Percentiles rank a stretch among this genome's conserved stretches.
Conservation (phyloP, 2,113 vertebrate genomes). For the Cinclus mexicanus region DNA sequence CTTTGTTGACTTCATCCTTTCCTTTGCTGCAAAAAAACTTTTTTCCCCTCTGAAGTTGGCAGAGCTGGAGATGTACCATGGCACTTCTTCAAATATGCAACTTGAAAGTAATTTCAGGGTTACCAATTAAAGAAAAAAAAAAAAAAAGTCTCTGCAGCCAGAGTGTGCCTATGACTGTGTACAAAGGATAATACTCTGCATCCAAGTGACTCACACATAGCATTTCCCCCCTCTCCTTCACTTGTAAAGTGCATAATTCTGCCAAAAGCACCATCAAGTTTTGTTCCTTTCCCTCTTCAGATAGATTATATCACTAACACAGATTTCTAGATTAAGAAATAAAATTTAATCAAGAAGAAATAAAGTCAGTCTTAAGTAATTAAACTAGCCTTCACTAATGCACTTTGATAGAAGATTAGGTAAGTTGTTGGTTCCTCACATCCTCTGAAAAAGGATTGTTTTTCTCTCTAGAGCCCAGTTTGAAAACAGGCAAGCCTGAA, state of each 20-base stretch:
- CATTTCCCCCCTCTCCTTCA: background rate
- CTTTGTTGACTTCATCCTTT: background rate
- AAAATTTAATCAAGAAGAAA: background rate
- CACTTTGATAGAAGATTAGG: background rate
- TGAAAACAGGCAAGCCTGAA: background rate
- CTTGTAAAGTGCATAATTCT: background rate
- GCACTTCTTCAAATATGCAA: background rate
- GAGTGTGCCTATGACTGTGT: background rate
- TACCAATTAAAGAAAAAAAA: background rate
- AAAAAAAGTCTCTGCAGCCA: background rate
- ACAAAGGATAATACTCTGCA: background rate
- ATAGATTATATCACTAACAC: background rate
- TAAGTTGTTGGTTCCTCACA: background rate
- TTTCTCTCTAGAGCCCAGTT: background rate
- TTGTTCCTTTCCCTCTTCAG: background rate
- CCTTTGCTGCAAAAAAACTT: background rate
- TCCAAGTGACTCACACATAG: background rate
- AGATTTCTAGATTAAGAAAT: background rate
- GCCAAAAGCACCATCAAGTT: background rate
- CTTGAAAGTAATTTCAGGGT: background rate
- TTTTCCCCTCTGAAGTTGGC: fast-evolving
- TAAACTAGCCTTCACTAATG: background rate
- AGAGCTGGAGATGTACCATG: background rate
- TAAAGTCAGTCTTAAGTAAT: background rate
- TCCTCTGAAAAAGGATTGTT: background rate